Base-by-base conservation (phyloP, 2,888 invertebrate species). In the Microctonus brassicae region DNA sequence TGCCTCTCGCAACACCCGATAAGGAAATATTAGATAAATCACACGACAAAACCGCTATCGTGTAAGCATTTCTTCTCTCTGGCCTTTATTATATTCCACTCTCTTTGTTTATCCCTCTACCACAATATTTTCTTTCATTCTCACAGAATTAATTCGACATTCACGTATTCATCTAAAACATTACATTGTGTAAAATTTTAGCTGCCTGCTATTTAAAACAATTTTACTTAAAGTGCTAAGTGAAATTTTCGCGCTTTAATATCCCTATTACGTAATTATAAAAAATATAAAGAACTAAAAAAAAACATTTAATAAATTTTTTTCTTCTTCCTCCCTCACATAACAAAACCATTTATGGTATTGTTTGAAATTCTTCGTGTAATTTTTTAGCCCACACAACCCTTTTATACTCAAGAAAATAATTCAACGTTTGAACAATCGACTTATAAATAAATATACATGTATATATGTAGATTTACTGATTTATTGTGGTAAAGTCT, bases 21-120 rank as follows among this genome's bases (percentile, higher is more conserved):
- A 84, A 84, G 84, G 84, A 77, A 80, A 81, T 79, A 80, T 83
- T 82, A 83, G 82, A 84, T 84, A 84, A 84, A 84, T 83, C 83
- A 81, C 82, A 75, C 77, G 76, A 79, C 73, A 74, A 69, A 69
- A 72, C 74, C 76, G 75, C 73, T 72, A 72, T 69, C 70, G 73
- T 76, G 66, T 69, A 72, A 36, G 71, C 74, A 77, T 76, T 77
- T 75, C 76, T 65, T 33, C 29, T 75, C 75, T 65, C 52, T 36
- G 57, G 76, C 78, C 77, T 78, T 74, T 81, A 80, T 82, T 80
- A 80, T 82, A 29, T 22, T 26, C 52, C 52, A 70, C 73, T 67
- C 74, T 76, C 73, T 73, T 72, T 73, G 66, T 69, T 69, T 75
- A 62, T 73, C 60, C 47, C 73, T 42, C 42, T 58, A 22, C 47